These are phyloP conservation scores for Lamellibrachia satsuma DNA, from an alignment of 2,888 invertebrate species.

Conservation along the genomic window DNA sequence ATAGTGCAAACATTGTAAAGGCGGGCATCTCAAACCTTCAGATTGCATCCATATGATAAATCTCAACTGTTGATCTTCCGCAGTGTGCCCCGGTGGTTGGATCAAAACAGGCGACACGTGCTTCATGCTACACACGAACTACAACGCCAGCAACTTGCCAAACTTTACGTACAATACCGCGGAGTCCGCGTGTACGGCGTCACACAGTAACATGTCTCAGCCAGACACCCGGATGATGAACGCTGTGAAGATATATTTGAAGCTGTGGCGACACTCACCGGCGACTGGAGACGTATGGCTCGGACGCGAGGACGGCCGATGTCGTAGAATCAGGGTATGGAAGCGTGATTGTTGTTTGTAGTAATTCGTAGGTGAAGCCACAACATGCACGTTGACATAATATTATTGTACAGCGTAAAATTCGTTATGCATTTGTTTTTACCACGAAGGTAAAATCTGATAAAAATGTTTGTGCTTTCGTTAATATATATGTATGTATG, in stretches of 20 bases:
- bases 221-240: background rate
- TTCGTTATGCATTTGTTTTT: background rate
- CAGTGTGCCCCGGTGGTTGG: conserved; percentile 23
- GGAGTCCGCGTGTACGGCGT: background rate
- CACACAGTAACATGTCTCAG: background rate
- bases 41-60: background rate
- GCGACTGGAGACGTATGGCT: conserved; percentile 23
- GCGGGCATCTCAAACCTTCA: too few relatives aligned
- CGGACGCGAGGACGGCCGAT: background rate
- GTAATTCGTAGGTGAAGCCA: background rate
- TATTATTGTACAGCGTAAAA: background rate
- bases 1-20: too few relatives aligned
- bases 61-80: background rate
- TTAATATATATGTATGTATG: background rate
- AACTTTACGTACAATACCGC: background rate
- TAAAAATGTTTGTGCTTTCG: background rate
- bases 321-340: background rate
- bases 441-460: background rate
- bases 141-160: conserved; percentile 1
- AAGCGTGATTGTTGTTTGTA: background rate
- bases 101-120: too few relatives aligned
- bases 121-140: conserved; percentile 24
- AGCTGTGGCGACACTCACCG: conserved; percentile 20
- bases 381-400: background rate
- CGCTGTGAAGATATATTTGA: conserved; percentile 17